These are phyloP conservation scores for Allobates femoralis DNA, from an alignment of 2,797 vertebrate genomes.

Conservation along the genomic window DNA sequence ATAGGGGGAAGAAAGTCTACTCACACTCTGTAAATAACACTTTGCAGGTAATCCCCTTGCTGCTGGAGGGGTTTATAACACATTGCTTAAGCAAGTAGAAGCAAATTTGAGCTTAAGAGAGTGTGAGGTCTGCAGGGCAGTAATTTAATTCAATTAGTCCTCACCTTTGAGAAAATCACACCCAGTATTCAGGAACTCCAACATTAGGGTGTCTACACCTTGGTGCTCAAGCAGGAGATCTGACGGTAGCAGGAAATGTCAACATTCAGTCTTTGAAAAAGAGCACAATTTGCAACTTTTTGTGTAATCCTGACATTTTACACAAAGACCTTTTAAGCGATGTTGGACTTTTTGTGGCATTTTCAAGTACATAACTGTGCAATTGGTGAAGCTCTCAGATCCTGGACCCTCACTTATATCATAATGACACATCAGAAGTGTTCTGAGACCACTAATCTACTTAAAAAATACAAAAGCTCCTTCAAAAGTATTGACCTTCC, in stretches of 20 bases:
- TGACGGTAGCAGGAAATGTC: background rate
- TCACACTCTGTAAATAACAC: slow-evolving; percentile 7
- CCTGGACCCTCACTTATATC: background rate
- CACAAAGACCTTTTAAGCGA: background rate
- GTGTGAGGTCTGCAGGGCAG: slow-evolving; percentile 35
- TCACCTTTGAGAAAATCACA: background rate
- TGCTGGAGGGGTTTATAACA: slow-evolving; percentile 20
- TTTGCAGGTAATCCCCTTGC: slow-evolving; percentile 29
- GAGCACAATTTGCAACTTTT: background rate
- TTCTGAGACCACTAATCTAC: background rate
- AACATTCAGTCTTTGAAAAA: background rate
- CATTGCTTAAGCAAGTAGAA: slow-evolving; percentile 47
- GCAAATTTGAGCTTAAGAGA: slow-evolving; percentile 48
- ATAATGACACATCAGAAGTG: background rate
- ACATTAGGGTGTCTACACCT: background rate
- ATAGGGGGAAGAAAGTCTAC: background rate
- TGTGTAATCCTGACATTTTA: background rate
- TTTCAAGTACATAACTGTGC: background rate
- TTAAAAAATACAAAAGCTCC: background rate
- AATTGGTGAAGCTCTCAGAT: background rate
- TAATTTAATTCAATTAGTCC: slow-evolving; percentile 15
- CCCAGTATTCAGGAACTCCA: background rate
- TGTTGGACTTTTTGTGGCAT: background rate
- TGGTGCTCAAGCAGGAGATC: background rate
- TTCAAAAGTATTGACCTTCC: background rate